These are phyloP conservation scores for Cyanistes caeruleus DNA, from an alignment of 2,113 vertebrate genomes.

Conservation along the genomic window DNA sequence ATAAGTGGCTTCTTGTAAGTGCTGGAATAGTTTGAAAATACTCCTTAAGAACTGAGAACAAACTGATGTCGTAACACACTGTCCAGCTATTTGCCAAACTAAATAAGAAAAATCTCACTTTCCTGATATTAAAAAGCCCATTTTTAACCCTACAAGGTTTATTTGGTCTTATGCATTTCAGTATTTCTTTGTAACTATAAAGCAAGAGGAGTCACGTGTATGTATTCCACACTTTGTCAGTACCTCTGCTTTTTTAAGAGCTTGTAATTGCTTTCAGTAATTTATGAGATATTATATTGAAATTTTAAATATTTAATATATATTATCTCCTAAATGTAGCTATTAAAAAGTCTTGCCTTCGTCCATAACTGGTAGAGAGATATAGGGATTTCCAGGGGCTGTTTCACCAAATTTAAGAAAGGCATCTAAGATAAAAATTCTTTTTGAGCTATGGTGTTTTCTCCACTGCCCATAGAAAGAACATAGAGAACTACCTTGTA, in stretches of 20 bases:
- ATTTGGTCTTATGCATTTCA: neutral
- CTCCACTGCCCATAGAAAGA: neutral
- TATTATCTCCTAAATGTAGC: neutral
- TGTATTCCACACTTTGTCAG: neutral
- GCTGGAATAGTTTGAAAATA: slow-evolving; percentile 4
- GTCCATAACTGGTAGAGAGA: neutral
- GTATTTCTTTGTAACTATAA: neutral
- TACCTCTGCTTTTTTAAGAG: neutral
- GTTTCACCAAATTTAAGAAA: neutral
- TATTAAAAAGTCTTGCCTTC: neutral
- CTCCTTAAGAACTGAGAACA: slow-evolving; percentile 7
- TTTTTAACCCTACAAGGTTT: neutral
- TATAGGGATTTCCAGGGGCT: neutral
- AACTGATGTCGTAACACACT: neutral
- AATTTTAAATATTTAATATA: neutral
- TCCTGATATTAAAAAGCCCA: neutral
- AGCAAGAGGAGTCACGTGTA: neutral
- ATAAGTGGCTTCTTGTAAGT: slow-evolving; percentile 33
- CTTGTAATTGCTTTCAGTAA: neutral
- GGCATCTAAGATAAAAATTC: neutral
- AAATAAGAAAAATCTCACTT: neutral
- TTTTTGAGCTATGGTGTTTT: neutral
- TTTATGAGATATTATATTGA: neutral
- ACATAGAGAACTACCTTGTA: accelerated
- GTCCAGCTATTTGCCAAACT: neutral